Evolutionary conservation across 2,113 vertebrate species (phyloP).

Genomic region (Macaca nemestrina): DNA sequence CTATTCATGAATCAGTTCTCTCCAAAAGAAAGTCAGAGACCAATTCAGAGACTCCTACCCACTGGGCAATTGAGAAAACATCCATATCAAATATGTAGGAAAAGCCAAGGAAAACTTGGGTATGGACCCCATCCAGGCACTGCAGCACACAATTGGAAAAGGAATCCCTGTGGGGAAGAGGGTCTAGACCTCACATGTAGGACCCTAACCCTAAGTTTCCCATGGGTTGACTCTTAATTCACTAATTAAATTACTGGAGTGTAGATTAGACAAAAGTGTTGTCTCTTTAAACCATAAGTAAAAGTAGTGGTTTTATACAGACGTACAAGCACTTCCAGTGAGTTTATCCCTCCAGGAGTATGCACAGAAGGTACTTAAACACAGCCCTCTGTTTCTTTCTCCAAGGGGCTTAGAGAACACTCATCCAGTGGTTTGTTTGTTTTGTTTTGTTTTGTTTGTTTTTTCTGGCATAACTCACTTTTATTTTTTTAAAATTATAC

Average conservation of each 20-base stretch:
- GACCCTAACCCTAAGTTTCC: not conserved
- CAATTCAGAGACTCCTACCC: not conserved
- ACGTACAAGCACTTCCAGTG: not conserved
- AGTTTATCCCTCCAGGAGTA: not conserved
- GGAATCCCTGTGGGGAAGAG: not conserved
- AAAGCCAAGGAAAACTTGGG: not conserved
- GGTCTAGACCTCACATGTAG: not conserved
- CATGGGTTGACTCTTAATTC: not conserved
- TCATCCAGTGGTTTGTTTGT: not conserved
- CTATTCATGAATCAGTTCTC: not conserved
- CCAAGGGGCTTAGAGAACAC: not conserved
- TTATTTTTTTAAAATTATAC: no score
- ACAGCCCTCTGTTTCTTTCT: not conserved
- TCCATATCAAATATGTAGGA: not conserved
- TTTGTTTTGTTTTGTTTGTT: no score
- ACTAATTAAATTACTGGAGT: not conserved
- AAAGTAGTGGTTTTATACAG: not conserved
- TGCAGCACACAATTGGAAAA: not conserved
- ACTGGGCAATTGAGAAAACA: not conserved
- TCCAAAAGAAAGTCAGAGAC: not conserved
- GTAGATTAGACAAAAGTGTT: not conserved
- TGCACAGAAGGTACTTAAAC: not conserved
- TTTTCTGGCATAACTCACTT: no score
- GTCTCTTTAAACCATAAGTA: not conserved
- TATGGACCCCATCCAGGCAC: not conserved